phyloP scores from a whole-genome alignment of 2,797 vertebrate genomes.

The Rhynchotus rufescens region DNA sequence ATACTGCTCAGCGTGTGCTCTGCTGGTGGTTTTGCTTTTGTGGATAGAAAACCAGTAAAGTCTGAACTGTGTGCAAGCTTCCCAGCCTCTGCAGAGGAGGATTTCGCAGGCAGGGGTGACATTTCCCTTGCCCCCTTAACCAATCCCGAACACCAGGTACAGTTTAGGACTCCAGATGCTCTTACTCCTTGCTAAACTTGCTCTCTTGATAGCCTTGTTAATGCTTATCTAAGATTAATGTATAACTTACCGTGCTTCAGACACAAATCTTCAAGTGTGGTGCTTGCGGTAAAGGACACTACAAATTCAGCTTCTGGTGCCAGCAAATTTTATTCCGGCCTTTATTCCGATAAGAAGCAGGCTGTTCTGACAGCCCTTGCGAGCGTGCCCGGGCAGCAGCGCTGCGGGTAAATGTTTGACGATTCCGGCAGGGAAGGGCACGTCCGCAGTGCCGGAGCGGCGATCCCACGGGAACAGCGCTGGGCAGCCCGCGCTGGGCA shows the following conservation, averaged over 20 bases:
- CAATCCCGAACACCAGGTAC: not conserved
- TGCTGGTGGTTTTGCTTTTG: accelerated
- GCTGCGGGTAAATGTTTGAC: not conserved
- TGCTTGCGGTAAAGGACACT: not conserved
- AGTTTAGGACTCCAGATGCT: not conserved
- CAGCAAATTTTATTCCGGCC: not conserved
- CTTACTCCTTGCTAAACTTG: constrained; percentile 52
- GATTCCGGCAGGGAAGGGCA: accelerated
- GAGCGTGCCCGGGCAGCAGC: accelerated
- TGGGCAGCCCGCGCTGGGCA: not conserved
- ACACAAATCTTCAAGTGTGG: not conserved
- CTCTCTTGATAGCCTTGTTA: constrained; percentile 49
- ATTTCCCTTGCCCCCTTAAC: not conserved
- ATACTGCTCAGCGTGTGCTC: no score
- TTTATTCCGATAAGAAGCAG: not conserved
- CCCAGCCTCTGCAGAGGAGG: accelerated
- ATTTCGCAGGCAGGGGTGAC: accelerated
- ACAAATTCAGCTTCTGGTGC: not conserved
- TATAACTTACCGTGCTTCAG: constrained; percentile 45
- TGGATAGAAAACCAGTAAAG: not conserved
- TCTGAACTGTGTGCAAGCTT: not conserved
- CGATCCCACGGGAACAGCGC: no score
- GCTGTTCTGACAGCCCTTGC: not conserved
- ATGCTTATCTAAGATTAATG: constrained; percentile 70
- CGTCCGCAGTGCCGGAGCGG: not conserved